phyloP scores from a whole-genome alignment of 2,113 vertebrate species.

The Eurystomus gularis region DNA sequence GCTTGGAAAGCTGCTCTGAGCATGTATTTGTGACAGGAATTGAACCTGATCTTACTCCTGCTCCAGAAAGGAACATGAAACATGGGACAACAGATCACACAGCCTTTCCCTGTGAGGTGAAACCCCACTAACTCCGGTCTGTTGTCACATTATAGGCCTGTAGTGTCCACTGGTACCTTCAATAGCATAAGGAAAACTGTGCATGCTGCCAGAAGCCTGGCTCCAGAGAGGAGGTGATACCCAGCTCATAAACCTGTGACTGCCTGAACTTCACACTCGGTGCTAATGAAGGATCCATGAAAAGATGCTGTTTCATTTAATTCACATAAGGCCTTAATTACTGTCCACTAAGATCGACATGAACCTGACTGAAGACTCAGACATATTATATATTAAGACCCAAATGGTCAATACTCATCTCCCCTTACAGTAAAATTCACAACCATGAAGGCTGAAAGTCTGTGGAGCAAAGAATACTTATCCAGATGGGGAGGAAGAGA shows the following conservation, averaged over 20 bases:
- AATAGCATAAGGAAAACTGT: neutral
- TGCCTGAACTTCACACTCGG: neutral
- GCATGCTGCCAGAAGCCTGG: neutral
- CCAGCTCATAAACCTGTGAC: neutral
- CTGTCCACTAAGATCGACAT: neutral
- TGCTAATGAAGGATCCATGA: neutral
- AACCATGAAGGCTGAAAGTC: neutral
- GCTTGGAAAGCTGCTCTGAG: neutral
- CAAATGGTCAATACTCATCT: neutral
- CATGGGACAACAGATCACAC: neutral
- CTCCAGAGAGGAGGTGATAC: neutral
- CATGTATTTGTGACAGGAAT: neutral
- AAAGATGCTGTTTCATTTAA: neutral
- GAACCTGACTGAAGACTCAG: neutral
- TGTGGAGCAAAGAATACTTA: neutral
- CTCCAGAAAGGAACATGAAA: neutral
- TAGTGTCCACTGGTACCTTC: neutral
- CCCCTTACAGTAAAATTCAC: neutral
- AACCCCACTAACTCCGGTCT: neutral
- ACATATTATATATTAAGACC: neutral
- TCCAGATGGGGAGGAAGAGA: neutral
- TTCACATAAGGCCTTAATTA: neutral
- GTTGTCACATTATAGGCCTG: neutral
- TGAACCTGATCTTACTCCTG: neutral
- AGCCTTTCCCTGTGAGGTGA: neutral